Evolutionary conservation across 2,113 vertebrate species (phyloP).

Genomic region (Myrmecophaga tridactyla): DNA sequence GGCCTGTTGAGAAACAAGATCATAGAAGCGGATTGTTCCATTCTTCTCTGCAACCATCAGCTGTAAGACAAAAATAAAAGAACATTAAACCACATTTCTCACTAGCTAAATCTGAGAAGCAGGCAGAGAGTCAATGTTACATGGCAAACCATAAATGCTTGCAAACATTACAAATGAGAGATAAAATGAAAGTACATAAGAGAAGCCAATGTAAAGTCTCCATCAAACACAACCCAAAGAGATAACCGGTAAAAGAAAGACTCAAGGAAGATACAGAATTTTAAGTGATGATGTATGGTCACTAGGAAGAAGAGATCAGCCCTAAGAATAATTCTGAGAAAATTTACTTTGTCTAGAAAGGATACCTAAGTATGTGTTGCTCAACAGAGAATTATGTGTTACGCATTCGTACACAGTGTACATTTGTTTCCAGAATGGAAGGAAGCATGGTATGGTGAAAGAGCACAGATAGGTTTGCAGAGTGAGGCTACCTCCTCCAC

Average conservation of each 20-base stretch:
- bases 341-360: background rate
- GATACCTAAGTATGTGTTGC: background rate
- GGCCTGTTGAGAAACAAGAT: slow-evolving; percentile 93
- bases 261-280: background rate
- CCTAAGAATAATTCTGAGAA: background rate
- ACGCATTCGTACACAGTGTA: background rate
- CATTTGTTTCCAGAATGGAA: background rate
- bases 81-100: background rate
- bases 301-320: background rate
- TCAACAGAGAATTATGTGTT: background rate
- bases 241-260: background rate
- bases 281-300: background rate
- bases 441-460: background rate
- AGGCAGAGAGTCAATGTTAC: background rate
- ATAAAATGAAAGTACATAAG: background rate
- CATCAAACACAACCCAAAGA: background rate
- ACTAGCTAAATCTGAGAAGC: slow-evolving; percentile 1
- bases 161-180: background rate
- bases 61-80: slow-evolving; percentile 79
- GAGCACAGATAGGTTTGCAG: background rate
- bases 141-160: background rate
- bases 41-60: slow-evolving; percentile 98
- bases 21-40: slow-evolving; percentile 95
- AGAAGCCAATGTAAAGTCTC: background rate
- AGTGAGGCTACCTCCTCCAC: background rate